These are phyloP conservation scores for Alligator sinensis DNA, from an alignment of 2,113 vertebrate species.

Conservation along the genomic window DNA sequence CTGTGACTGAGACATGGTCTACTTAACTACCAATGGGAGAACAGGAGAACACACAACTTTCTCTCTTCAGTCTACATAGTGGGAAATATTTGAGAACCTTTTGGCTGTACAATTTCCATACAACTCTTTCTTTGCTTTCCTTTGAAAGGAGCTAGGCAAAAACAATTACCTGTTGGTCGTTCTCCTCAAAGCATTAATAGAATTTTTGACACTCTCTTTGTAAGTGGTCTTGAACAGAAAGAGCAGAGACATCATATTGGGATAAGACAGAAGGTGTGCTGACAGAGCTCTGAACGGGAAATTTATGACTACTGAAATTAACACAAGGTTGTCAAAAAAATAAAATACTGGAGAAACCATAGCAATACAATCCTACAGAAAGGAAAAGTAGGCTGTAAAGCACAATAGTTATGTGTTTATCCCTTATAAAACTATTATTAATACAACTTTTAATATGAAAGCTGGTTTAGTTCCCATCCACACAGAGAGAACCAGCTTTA, in stretches of 20 bases:
- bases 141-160: neutral
- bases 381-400: neutral
- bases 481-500: neutral
- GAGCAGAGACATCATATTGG: neutral
- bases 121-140: neutral
- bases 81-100: slow-evolving; percentile 9
- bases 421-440: neutral
- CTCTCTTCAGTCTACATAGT: neutral
- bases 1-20: neutral
- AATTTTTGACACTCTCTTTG: neutral
- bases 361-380: neutral
- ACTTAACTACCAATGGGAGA: neutral
- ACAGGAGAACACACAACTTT: neutral
- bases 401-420: neutral
- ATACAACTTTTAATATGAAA: neutral
- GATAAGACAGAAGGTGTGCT: neutral
- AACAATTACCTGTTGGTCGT: neutral
- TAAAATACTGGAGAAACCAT: neutral
- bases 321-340: neutral
- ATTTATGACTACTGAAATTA: neutral
- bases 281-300: neutral
- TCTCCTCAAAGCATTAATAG: neutral
- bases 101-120: slow-evolving; percentile 7
- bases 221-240: slow-evolving; percentile 2
- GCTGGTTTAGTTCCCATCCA: neutral